phyloP scores from a whole-genome alignment of 1,140 invertebrate species.

The Solenopsis invicta region DNA sequence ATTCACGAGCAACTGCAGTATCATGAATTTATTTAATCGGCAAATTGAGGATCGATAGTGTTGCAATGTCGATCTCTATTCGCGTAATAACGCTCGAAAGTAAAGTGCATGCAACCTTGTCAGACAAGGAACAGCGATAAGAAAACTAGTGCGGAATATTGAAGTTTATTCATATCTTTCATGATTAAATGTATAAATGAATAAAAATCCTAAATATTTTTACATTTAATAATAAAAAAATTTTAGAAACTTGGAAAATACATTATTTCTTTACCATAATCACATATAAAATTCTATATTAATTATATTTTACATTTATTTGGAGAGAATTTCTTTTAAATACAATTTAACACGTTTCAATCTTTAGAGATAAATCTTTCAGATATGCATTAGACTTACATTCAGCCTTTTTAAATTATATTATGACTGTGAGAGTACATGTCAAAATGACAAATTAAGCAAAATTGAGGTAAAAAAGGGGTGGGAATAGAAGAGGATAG shows the following conservation, averaged over 20 bases:
- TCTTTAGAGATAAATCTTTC: background rate
- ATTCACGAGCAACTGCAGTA: background rate
- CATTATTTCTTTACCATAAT: background rate
- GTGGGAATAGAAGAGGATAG: background rate
- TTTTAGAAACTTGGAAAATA: background rate
- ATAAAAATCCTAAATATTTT: background rate
- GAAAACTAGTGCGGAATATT: background rate
- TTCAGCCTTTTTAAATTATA: background rate
- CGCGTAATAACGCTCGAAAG: background rate
- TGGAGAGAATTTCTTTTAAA: background rate
- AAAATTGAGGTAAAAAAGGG: slow-evolving; percentile 31
- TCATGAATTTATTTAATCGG: slow-evolving; percentile 17
- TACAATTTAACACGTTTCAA: background rate
- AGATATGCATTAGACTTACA: background rate
- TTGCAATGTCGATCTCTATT: slow-evolving; percentile 4
- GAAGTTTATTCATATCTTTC: background rate
- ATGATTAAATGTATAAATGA: background rate
- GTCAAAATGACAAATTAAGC: background rate
- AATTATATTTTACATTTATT: background rate
- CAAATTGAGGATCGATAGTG: slow-evolving; percentile 1
- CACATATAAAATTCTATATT: background rate
- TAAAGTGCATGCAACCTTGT: background rate
- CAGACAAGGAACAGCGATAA: background rate
- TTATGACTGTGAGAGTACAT: background rate
- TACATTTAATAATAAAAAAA: background rate